phyloP scores from a whole-genome alignment of 2,113 vertebrate species.

The Cygnus buccinator region DNA sequence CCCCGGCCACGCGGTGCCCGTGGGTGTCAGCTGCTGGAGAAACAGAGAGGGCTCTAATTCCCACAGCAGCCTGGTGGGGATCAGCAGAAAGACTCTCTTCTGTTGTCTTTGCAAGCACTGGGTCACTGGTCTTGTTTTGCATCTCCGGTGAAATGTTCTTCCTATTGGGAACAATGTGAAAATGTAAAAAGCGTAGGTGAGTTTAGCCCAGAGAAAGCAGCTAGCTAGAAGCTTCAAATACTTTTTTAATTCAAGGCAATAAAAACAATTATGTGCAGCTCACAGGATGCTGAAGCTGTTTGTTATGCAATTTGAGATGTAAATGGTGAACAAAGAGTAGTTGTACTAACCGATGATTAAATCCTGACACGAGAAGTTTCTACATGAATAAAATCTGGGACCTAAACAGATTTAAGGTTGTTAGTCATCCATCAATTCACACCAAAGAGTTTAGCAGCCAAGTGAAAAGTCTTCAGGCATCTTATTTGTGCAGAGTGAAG shows the following conservation, averaged over 20 bases:
- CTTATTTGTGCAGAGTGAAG: not conserved
- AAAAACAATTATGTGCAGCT: not conserved
- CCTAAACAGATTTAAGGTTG: not conserved
- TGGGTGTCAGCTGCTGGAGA: accelerated
- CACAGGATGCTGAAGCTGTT: not conserved
- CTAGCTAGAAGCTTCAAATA: not conserved
- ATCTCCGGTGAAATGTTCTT: not conserved
- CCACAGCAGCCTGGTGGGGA: not conserved
- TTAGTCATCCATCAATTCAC: slow-evolving; percentile 4
- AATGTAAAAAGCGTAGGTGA: not conserved
- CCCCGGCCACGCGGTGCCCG: too few relatives aligned
- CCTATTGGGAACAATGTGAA: not conserved
- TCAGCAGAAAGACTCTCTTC: not conserved
- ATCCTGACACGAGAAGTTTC: slow-evolving; percentile 16
- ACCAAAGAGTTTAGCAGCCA: not conserved
- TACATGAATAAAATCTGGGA: not conserved
- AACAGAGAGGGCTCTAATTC: accelerated
- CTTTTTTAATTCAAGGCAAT: not conserved
- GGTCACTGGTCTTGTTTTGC: not conserved
- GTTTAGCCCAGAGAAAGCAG: not conserved
- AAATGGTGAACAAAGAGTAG: not conserved
- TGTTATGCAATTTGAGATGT: not conserved
- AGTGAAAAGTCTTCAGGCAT: not conserved
- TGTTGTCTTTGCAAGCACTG: not conserved
- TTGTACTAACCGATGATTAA: not conserved